A percentile compares a stretch with the other conserved stretches of the same genome.
Evolutionary conservation across 2,113 vertebrate species (phyloP).

Genomic region (Podarcis cretensis): DNA sequence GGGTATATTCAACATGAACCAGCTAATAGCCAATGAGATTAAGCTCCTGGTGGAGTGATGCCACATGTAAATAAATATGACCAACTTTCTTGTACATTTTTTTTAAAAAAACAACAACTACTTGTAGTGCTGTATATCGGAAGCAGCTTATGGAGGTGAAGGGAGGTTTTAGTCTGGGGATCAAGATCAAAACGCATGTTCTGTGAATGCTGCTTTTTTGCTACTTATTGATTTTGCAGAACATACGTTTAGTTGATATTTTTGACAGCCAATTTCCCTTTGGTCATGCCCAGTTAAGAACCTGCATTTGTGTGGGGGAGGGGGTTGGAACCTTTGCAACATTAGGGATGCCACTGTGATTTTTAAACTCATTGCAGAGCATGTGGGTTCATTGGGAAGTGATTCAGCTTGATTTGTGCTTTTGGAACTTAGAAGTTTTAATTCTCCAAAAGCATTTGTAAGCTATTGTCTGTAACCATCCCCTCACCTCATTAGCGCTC

Average conservation of each 20-base stretch:
- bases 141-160: conserved; percentile 64
- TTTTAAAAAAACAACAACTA: conserved; percentile 58
- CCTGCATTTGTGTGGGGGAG: not conserved
- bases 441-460: conserved; percentile 53
- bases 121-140: conserved; percentile 85
- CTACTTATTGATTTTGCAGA: conserved; percentile 26
- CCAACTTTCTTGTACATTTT: conserved; percentile 74
- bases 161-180: conserved; percentile 40
- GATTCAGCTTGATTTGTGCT: conserved; percentile 25
- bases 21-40: conserved; percentile 85
- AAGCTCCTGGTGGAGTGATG: conserved; percentile 83
- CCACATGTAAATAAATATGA: conserved; percentile 73
- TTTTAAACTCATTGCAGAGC: conserved; percentile 17
- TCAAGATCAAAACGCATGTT: conserved; percentile 37
- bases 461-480: conserved; percentile 46
- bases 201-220: conserved; percentile 46
- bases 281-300: conserved; percentile 28
- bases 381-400: conserved; percentile 28
- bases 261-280: conserved; percentile 36
- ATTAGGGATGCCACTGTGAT: conserved; percentile 48
- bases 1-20: conserved; percentile 86
- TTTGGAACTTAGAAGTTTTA: conserved; percentile 53
- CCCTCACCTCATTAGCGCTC: conserved; percentile 59
- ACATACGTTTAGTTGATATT: conserved; percentile 25
- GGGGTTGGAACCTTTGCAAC: not conserved